Base-by-base conservation (phyloP, 1,140 invertebrate genomes). In the Drosophila littoralis region DNA sequence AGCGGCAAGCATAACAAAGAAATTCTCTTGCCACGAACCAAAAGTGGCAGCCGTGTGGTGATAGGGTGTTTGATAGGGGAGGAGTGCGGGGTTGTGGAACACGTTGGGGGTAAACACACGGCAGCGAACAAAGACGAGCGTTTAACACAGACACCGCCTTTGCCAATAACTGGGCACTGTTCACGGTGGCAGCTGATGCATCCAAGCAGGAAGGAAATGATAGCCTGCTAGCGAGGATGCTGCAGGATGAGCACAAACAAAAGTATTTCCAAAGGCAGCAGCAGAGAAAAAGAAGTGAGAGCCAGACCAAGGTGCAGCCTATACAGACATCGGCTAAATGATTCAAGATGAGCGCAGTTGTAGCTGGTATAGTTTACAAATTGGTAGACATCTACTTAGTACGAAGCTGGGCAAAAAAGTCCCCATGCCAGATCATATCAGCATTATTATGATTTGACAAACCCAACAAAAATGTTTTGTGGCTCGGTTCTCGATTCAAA, bases 1-100 rank as follows among this genome's bases (percentile, higher is more conserved):
- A 89, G 75, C 81, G 77, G 85, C 84, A 84, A 88, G 80, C 81
- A 90, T 81, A 89, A 89, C 85, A 89, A 89, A 90, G 75, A 68
- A 59, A 65, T 73, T 52, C 66, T 82, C 55, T 70, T 78, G 71
- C 67, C 72, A 65, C 60, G 36, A 40, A 59, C 69, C 81, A 70
- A 46, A 59, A 46, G 57, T 46, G 59, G 59, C 48, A 45, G 35
- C n/a, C 36, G 6, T 52, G 50, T 52, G 32, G 4, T 22, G 17
- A 10, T 10, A 10, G 10, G 46, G 46, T 22, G 46, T 12, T 28
- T 28, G 1, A 10, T 2, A 6, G 46, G 17, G 17, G 17, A 5
- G 0, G 7, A 17, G 10, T 12, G 17, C 4, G 9, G 22, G 22
- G 22, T 28, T 28, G 22, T 38, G 46, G 15, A 7, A 35, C 38